phyloP scores from a whole-genome alignment of 2,113 vertebrate genomes.

The Leptocoma aspasia region DNA sequence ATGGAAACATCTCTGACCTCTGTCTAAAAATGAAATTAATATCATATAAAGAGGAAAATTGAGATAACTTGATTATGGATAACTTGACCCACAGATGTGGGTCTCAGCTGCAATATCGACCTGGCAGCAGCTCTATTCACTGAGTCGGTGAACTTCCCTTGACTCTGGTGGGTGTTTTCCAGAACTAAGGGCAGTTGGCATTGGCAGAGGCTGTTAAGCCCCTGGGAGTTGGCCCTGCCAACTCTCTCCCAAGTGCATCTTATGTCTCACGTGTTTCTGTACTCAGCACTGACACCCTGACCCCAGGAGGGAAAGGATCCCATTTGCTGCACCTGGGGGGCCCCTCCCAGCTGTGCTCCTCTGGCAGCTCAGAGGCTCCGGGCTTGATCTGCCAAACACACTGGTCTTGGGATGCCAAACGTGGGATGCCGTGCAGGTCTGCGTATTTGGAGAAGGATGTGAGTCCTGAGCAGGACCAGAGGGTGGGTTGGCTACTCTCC shows the following conservation, averaged over 20 bases:
- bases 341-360: not conserved
- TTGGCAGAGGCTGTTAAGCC: not conserved
- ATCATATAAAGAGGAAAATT: not conserved
- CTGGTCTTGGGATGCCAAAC: not conserved
- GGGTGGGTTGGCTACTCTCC: not conserved
- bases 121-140: not conserved
- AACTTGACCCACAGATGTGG: not conserved
- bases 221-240: not conserved
- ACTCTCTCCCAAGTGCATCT: not conserved
- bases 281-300: not conserved
- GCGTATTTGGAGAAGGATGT: not conserved
- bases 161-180: not conserved
- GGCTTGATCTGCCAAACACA: not conserved
- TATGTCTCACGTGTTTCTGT: rapidly evolving
- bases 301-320: not conserved
- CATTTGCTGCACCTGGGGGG: rapidly evolving
- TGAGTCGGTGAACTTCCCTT: not conserved
- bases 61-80: not conserved
- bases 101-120: rapidly evolving
- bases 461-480: not conserved
- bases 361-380: not conserved
- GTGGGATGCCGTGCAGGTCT: not conserved
- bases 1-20: not conserved
- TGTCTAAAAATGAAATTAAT: not conserved
- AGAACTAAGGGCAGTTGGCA: not conserved